Evolutionary conservation across 1,140 invertebrate species (phyloP), one percentile per base, ranked within the genome.

Genomic region (Zaprionus capensis): DNA sequence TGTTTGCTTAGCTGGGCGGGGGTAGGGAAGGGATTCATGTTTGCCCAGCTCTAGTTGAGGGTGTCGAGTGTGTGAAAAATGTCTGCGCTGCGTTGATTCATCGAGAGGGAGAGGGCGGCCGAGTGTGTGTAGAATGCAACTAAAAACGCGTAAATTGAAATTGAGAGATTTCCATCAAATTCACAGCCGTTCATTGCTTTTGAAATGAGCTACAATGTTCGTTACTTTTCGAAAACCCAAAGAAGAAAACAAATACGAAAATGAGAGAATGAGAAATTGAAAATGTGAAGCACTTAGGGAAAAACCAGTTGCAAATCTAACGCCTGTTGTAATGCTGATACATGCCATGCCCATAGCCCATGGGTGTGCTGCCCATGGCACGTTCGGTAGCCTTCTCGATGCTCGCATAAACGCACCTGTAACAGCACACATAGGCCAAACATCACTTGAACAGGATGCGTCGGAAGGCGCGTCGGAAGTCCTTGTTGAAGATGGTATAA

Each of bases 401-500:
- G 80, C 92, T 93, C 66, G 83, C 80, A 68, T 86, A 87, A 76
- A 95, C 95, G 93, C 95, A 95, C 80, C 93, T 93, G 88, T 95
- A 96, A 93, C 95, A 95, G 94, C 95, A 96, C 95, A 96, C 95
- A 93, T 95, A 95, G 82, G 95, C 95, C 94, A 95, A 95, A 96
- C 95, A 96, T 97, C 96, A 98, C 95, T 98, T 98, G 93, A 98
- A 98, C 86, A 99, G 94, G 94, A 99, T 98, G 90, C 98, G 95
- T 75, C 97, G 95, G 93, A 99, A 99, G 12, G 98, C 98, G 87
- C 97, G 95, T 68, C 98, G 95, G 94, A 99, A 99, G 94, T 99
- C 99, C 94, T 99, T 98, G 94, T 99, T 99, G 94, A 99, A 99
- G 86, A 99, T 99, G 55, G 98, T 99, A 93, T 99, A 99, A 78